Conservation (phyloP, 2,797 vertebrate genomes). For the Falco concolor region DNA sequence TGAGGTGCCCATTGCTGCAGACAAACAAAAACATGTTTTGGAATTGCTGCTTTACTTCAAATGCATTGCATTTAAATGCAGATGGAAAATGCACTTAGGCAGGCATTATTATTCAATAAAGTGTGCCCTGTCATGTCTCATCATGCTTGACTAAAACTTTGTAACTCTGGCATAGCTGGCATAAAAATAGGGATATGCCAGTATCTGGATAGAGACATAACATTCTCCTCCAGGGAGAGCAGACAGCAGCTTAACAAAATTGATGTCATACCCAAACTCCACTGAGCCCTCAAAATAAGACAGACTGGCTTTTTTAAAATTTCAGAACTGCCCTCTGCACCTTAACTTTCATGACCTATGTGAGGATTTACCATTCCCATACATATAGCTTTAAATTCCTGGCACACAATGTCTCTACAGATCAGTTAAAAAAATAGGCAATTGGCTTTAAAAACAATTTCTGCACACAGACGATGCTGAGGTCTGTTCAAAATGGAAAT, state of each 20-base stretch:
- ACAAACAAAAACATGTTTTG: neutral
- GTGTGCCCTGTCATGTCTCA: constrained; percentile 36
- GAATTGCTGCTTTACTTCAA: constrained; percentile 23
- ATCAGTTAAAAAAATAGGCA: neutral
- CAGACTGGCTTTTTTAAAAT: neutral
- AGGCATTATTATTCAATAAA: constrained; percentile 39
- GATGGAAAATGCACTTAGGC: constrained; percentile 38
- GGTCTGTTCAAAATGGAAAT: neutral
- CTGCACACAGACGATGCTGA: neutral
- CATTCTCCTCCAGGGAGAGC: neutral
- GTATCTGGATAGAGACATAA: constrained; percentile 31
- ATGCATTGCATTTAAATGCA: constrained; percentile 30
- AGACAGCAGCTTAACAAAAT: constrained; percentile 5
- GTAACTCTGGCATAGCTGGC: constrained; percentile 34
- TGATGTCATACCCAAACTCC: neutral
- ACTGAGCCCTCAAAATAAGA: neutral
- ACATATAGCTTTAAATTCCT: neutral
- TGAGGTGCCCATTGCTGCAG: neutral
- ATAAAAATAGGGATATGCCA: constrained; percentile 41
- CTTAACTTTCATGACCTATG: neutral
- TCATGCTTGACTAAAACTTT: constrained; percentile 52
- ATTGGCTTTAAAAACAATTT: neutral
- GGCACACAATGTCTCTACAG: neutral
- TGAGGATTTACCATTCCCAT: neutral
- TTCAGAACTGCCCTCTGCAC: neutral